These are phyloP conservation scores for Lagodon rhomboides DNA, from an alignment of 2,797 vertebrate genomes.

Conservation along the genomic window DNA sequence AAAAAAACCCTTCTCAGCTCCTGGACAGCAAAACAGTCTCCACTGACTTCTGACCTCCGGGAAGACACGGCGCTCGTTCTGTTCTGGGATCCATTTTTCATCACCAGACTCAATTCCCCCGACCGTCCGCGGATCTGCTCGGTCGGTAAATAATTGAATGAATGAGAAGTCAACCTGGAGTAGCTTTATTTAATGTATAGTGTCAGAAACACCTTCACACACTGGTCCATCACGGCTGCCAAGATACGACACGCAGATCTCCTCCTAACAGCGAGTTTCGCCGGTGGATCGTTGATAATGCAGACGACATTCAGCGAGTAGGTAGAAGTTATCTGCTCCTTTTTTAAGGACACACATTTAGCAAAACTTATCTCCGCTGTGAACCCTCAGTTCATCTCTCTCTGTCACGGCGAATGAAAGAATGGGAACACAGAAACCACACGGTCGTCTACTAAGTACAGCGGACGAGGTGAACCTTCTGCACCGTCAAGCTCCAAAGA, in stretches of 20 bases:
- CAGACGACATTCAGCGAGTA: neutral
- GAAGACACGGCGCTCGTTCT: neutral
- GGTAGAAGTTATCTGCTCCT: slow-evolving; percentile 9
- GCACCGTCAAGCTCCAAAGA: neutral
- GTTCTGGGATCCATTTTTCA: neutral
- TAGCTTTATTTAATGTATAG: neutral
- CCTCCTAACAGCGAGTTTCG: neutral
- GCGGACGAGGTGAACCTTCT: neutral
- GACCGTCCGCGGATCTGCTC: neutral
- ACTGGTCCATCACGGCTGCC: neutral
- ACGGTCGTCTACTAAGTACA: neutral
- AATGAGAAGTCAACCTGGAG: neutral
- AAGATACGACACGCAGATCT: neutral
- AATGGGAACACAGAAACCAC: neutral
- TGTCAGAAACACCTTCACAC: neutral
- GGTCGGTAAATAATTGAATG: neutral
- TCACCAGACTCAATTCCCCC: neutral
- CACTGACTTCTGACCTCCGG: neutral
- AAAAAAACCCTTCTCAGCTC: neutral
- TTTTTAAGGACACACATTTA: slow-evolving; percentile 12
- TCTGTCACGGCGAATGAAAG: slow-evolving; percentile 5
- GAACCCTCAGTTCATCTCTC: neutral
- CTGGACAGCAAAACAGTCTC: neutral
- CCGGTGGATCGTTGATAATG: neutral
- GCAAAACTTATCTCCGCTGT: neutral